Evolutionary conservation across 2,113 vertebrate species (phyloP).

Genomic region (Eubucco bourcierii): DNA sequence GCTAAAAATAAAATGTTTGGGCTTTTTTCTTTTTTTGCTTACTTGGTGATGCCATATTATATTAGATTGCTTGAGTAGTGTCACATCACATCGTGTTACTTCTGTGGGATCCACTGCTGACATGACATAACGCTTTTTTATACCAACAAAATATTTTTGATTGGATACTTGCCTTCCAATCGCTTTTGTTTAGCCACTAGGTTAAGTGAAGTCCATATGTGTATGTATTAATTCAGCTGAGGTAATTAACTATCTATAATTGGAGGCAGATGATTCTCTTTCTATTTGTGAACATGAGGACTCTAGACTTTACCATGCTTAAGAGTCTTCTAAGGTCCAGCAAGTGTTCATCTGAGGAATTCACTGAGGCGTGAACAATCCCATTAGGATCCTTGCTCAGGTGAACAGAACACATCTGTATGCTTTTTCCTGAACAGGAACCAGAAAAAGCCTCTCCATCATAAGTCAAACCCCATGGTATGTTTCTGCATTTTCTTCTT

Average conservation of each 20-base stretch:
- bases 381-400: background rate
- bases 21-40: slow-evolving; percentile 66
- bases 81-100: slow-evolving; percentile 50
- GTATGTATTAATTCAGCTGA: background rate
- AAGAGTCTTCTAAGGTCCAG: background rate
- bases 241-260: background rate
- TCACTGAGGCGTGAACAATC: background rate
- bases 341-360: background rate
- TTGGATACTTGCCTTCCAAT: background rate
- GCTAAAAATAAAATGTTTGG: slow-evolving; percentile 70
- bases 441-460: background rate
- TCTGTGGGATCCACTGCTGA: slow-evolving; percentile 47
- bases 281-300: background rate
- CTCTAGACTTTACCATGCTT: background rate
- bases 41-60: slow-evolving; percentile 67
- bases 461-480: background rate
- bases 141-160: slow-evolving; percentile 44
- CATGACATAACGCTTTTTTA: slow-evolving; percentile 49
- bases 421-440: background rate
- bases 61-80: slow-evolving; percentile 59
- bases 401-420: background rate
- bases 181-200: background rate
- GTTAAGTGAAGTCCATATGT: slow-evolving; percentile 14
- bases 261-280: background rate
- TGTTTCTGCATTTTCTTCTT: background rate